These are phyloP conservation scores for Porites rus DNA, from an alignment of 92 coral and sea anemone genomes.

Conservation along the genomic window DNA sequence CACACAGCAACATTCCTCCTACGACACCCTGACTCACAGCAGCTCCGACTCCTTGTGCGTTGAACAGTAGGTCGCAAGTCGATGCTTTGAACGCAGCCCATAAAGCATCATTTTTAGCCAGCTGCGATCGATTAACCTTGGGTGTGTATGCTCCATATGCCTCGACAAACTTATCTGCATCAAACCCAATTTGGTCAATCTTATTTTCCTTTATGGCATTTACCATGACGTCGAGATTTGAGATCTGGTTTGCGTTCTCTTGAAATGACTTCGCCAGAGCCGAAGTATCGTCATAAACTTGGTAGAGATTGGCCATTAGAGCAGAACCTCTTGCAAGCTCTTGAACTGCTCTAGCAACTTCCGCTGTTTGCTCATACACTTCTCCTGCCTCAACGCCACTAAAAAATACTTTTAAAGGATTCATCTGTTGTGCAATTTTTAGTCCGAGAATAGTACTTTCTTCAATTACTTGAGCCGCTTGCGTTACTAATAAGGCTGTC, in stretches of 20 bases:
- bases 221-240: constrained; percentile 39
- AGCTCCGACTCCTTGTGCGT: constrained; percentile 48
- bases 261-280: constrained; percentile 37
- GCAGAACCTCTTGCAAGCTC: constrained; percentile 32
- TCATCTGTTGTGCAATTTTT: constrained; percentile 57
- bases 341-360: constrained; percentile 44
- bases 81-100: constrained; percentile 65
- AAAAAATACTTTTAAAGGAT: constrained; percentile 59
- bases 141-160: constrained; percentile 73
- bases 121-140: constrained; percentile 41
- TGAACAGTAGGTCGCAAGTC: constrained; percentile 63
- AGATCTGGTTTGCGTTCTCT: constrained; percentile 55
- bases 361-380: constrained; percentile 52
- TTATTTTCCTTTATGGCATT: constrained; percentile 41
- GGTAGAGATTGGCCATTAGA: constrained; percentile 2
- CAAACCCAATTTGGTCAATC: constrained; percentile 24
- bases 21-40: constrained; percentile 44
- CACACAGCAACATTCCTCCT: constrained; percentile 70
- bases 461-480: constrained; percentile 36
- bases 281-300: constrained; percentile 21
- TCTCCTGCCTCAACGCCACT: constrained; percentile 64
- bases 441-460: constrained; percentile 41
- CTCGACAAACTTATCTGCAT: constrained; percentile 62
- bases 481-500: constrained; percentile 17
- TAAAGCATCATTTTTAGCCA: constrained; percentile 54